Evolutionary conservation across 2,113 vertebrate genomes (phyloP).

Genomic region (Catharus minimus): DNA sequence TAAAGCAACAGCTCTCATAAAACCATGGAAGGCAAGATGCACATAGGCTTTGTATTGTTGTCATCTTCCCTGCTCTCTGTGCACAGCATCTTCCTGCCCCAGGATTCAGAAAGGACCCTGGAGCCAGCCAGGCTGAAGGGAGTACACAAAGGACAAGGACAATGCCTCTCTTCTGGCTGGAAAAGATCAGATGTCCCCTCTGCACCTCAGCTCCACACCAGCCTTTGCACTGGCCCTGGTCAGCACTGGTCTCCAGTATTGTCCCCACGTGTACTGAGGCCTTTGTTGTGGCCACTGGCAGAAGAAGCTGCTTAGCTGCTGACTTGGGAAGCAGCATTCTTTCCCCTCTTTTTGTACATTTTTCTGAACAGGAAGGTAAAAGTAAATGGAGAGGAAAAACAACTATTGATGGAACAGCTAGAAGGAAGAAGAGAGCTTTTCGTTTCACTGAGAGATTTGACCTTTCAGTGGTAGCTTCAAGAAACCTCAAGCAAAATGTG

Average conservation of each 20-base stretch:
- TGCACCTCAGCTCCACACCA: neutral
- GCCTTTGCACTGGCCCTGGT: neutral
- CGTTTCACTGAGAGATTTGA: conserved; percentile 29
- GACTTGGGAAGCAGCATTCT: neutral
- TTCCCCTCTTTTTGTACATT: neutral
- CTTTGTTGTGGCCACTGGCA: neutral
- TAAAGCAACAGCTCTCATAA: neutral
- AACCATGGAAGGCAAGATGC: neutral
- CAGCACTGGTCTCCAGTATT: neutral
- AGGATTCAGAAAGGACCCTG: neutral
- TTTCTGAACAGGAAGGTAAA: conserved; percentile 18
- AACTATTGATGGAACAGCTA: conserved; percentile 51
- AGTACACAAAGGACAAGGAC: neutral
- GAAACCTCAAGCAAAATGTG: conserved; percentile 48
- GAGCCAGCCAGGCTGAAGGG: neutral
- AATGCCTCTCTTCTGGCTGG: accelerated
- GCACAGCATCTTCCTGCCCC: neutral
- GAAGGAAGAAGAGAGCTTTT: conserved; percentile 20
- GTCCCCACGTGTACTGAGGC: neutral
- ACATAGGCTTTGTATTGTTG: neutral
- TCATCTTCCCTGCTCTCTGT: neutral
- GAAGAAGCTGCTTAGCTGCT: neutral
- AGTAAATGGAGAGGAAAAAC: conserved; percentile 54
- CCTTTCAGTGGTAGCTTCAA: conserved; percentile 49
- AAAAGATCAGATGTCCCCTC: neutral